A percentile compares a stretch with the other conserved stretches of the same genome.
These are phyloP conservation scores for Dendronephthya gigantea DNA, from an alignment of 64 coral and sea anemone genomes.

Conservation along the genomic window DNA sequence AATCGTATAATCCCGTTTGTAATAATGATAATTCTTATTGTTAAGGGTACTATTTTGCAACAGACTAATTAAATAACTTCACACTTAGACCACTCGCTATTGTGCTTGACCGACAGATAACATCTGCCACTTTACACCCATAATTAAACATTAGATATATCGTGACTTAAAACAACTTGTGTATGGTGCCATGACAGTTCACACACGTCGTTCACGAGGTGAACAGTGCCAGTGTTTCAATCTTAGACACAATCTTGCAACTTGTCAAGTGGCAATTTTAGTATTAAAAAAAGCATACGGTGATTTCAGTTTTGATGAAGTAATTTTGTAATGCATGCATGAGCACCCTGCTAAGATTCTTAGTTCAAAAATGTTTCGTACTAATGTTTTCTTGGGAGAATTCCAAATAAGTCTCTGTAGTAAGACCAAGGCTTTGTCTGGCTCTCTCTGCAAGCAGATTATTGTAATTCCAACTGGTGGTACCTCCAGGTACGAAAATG, in stretches of 20 bases:
- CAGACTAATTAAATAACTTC: constrained; percentile 19
- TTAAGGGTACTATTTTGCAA: neutral
- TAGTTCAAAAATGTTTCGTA: neutral
- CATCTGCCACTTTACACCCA: neutral
- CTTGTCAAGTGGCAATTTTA: too few species aligned
- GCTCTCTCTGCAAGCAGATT: too few species aligned
- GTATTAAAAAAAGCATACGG: neutral
- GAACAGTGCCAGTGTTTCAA: neutral
- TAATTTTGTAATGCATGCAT: neutral
- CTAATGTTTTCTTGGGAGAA: neutral
- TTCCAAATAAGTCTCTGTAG: neutral
- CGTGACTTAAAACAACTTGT: neutral
- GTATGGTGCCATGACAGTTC: neutral
- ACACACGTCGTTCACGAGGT: neutral
- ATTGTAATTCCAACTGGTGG: too few species aligned
- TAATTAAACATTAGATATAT: too few species aligned
- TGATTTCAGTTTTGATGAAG: neutral
- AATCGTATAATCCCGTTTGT: neutral
- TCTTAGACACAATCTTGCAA: neutral
- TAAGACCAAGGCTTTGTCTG: too few species aligned
- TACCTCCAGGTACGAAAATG: too few species aligned
- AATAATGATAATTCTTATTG: neutral
- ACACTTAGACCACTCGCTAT: neutral
- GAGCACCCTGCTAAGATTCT: neutral
- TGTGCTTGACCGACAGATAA: neutral